Conservation (phyloP, 2,113 vertebrate genomes). For the Puffinus mauretanicus region DNA sequence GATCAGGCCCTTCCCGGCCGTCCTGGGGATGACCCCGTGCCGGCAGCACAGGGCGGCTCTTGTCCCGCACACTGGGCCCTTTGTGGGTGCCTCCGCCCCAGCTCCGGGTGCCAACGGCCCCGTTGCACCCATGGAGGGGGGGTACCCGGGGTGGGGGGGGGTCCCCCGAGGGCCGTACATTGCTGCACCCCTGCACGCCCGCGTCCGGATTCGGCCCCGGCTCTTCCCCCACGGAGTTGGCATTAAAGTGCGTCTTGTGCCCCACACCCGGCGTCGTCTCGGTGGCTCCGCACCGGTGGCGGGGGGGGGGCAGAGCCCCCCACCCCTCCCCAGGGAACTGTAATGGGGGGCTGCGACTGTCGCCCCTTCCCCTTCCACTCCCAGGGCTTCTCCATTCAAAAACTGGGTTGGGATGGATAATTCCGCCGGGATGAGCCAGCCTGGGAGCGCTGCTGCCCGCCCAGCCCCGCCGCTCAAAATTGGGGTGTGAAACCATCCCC, state of each 20-base stretch:
- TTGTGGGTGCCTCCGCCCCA: background rate
- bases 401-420: background rate
- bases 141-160: background rate
- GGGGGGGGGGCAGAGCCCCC: background rate
- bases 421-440: background rate
- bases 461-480: background rate
- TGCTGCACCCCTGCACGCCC: background rate
- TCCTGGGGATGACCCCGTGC: background rate
- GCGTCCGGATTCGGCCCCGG: rapidly evolving
- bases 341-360: background rate
- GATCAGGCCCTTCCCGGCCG: background rate
- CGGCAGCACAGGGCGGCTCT: background rate
- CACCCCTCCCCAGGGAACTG: rapidly evolving
- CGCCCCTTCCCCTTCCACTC: rapidly evolving
- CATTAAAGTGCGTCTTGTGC: background rate
- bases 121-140: background rate
- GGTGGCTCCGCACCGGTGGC: rapidly evolving
- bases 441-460: rapidly evolving
- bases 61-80: slow-evolving; percentile 1
- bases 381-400: background rate
- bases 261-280: rapidly evolving
- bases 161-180: background rate
- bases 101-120: background rate
- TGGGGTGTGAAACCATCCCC: rapidly evolving
- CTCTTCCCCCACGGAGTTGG: background rate